These are phyloP conservation scores for Vulpes vulpes DNA, from an alignment of 2,113 vertebrate species.

Conservation along the genomic window DNA sequence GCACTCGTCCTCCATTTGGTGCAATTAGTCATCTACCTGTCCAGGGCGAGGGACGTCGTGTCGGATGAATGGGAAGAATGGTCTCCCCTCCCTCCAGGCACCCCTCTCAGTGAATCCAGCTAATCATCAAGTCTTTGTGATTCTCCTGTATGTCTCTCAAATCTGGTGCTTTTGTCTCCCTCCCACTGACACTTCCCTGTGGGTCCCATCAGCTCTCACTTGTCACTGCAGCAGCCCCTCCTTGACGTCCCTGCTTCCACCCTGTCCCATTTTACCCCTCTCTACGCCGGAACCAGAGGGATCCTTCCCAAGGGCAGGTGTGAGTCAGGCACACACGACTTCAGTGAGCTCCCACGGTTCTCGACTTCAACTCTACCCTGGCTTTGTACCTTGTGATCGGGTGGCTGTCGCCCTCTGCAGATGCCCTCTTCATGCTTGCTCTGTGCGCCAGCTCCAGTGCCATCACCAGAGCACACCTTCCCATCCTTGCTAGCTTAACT, in stretches of 20 bases:
- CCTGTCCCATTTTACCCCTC: not conserved
- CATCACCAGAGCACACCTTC: not conserved
- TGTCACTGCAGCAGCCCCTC: not conserved
- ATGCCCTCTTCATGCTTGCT: not conserved
- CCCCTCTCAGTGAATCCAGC: not conserved
- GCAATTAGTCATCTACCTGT: not conserved
- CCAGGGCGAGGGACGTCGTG: accelerated
- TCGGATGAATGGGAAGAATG: too few species aligned
- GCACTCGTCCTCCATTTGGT: not conserved
- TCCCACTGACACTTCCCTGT: not conserved
- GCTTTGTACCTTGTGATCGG: not conserved
- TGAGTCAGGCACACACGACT: not conserved
- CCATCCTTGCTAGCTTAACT: not conserved
- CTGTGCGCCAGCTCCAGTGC: not conserved
- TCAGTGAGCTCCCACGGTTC: not conserved
- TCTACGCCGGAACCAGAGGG: accelerated
- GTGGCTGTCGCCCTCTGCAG: accelerated
- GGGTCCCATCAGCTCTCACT: not conserved
- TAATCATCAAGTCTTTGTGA: not conserved
- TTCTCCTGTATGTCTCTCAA: not conserved
- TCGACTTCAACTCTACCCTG: too few species aligned
- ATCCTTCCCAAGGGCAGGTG: too few species aligned
- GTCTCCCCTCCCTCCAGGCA: not conserved
- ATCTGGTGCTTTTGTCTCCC: not conserved
- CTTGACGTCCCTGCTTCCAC: not conserved